Percentiles rank a stretch among this genome's conserved stretches.
phyloP scores from a whole-genome alignment of 2,797 vertebrate genomes.

The Gouania willdenowi region DNA sequence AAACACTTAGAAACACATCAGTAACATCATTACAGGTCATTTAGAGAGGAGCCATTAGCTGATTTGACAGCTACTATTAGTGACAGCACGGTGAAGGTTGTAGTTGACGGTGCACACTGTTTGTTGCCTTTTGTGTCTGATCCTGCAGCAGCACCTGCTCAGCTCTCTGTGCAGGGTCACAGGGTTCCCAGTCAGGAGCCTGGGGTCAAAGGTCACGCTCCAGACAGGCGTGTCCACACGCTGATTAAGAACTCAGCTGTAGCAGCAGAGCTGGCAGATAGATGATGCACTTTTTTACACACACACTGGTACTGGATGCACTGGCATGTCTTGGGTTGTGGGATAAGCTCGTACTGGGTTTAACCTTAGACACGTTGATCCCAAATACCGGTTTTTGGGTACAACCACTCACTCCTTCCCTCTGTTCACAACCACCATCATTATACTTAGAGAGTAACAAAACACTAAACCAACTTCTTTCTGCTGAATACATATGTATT shows the following conservation, averaged over 20 bases:
- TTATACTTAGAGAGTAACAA: too few relatives aligned
- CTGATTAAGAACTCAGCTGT: slow-evolving; percentile 70
- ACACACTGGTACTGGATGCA: too few relatives aligned
- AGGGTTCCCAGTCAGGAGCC: slow-evolving; percentile 48
- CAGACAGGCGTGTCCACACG: slow-evolving; percentile 53
- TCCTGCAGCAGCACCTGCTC: slow-evolving; percentile 63
- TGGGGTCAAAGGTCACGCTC: slow-evolving; percentile 61
- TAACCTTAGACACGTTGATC: too few relatives aligned
- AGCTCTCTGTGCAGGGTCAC: slow-evolving; percentile 41
- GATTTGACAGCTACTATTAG: slow-evolving; percentile 47
- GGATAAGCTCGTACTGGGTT: too few relatives aligned
- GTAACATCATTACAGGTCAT: slow-evolving; percentile 66
- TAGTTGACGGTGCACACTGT: slow-evolving; percentile 6
- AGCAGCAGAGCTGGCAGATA: slow-evolving; percentile 48
- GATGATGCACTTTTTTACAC: slow-evolving; percentile 30
- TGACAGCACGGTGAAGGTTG: slow-evolving; percentile 6
- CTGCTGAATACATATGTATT: too few relatives aligned
- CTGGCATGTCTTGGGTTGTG: too few relatives aligned
- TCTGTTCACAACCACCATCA: too few relatives aligned
- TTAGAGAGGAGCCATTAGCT: slow-evolving; percentile 56
- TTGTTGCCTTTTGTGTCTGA: slow-evolving; percentile 59
- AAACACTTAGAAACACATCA: slow-evolving; percentile 61
- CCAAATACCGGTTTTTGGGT: too few relatives aligned
- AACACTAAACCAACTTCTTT: too few relatives aligned
- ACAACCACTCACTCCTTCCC: too few relatives aligned